phyloP scores from a whole-genome alignment of 1,140 invertebrate species.

The Nautilus pompilius region DNA sequence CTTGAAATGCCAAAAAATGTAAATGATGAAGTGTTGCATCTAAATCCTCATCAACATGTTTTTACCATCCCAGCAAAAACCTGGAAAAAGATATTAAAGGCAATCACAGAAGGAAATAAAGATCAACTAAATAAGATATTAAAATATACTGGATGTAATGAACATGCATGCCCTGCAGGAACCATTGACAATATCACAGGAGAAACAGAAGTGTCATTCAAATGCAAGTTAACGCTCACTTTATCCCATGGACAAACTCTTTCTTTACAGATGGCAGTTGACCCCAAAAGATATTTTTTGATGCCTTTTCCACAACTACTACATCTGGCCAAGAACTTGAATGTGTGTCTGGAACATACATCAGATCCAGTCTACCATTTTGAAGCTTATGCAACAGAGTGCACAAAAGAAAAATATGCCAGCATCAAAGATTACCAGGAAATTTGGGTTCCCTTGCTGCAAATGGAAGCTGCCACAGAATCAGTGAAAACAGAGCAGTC shows the following conservation, averaged over 20 bases:
- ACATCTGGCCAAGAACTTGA: constrained; percentile 22
- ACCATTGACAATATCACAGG: constrained; percentile 11
- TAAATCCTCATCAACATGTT: constrained; percentile 7
- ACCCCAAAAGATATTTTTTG: constrained; percentile 16
- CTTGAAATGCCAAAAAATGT: not conserved
- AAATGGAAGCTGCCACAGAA: constrained; percentile 24
- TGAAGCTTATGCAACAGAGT: constrained; percentile 8
- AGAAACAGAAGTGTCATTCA: not conserved
- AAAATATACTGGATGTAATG: not conserved
- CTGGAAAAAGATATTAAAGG: constrained; percentile 3
- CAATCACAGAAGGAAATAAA: not conserved
- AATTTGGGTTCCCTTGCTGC: constrained; percentile 20
- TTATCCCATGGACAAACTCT: constrained; percentile 22
- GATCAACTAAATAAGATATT: not conserved
- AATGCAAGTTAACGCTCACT: constrained; percentile 16
- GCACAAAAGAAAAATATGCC: constrained; percentile 5
- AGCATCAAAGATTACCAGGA: constrained; percentile 14
- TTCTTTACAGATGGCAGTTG: constrained; percentile 19
- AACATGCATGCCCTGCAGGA: constrained; percentile 4
- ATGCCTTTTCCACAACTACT: constrained; percentile 16
- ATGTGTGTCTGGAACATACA: constrained; percentile 23
- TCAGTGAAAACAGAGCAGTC: constrained; percentile 13
- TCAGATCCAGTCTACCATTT: constrained; percentile 22
- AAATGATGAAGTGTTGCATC: not conserved
- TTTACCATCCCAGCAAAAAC: not conserved